Evolutionary conservation across 2,113 vertebrate species (phyloP), one percentile per base, ranked within the genome.

Genomic region (Equus przewalskii): DNA sequence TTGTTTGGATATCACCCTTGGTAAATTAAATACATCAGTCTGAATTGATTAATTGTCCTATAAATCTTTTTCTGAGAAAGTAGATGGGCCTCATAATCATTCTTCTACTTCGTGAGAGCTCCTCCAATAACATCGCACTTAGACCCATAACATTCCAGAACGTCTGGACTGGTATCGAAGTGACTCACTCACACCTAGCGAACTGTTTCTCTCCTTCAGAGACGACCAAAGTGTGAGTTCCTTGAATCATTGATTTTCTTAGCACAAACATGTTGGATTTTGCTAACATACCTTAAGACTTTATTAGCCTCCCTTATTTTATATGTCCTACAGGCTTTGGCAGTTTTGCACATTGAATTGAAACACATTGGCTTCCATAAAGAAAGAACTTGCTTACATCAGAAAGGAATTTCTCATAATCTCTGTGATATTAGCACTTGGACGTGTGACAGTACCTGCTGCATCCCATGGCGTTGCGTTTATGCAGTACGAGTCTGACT

Each of bases 101-200:
- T 64, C 87, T 91, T 72, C 44, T 75, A 51, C 81, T 97, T 62
- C 22, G 75, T n/a, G 21, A 97, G 79, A 95, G 94, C 69, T 94
- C 91, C 73, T 98, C 93, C 96, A 97, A 95, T 91, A 97, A 73
- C 91, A 67, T 51, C 24, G 95, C 51, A 83, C 81, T 96, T 91
- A 36, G 21, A 67, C 90, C 97, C 92, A 97, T 98, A 98, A 98
- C 98, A 91, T 83, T 62, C 90, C 24, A n/a, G 91, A 97, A 97
- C 36, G 97, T 97, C 98, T 98, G 97, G 97, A 97, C 97, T 98
- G 95, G 97, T 64, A 94, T 89, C 91, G 91, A 62, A 91, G 94
- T 98, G 98, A 98, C 97, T 99, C 98, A 98, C 98, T 98, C 98
- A 98, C 98, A 98, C 98, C 98, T 98, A 97, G 96, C 54, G 96